phyloP scores from a whole-genome alignment of 2,113 vertebrate genomes.

The Echinops telfairi region DNA sequence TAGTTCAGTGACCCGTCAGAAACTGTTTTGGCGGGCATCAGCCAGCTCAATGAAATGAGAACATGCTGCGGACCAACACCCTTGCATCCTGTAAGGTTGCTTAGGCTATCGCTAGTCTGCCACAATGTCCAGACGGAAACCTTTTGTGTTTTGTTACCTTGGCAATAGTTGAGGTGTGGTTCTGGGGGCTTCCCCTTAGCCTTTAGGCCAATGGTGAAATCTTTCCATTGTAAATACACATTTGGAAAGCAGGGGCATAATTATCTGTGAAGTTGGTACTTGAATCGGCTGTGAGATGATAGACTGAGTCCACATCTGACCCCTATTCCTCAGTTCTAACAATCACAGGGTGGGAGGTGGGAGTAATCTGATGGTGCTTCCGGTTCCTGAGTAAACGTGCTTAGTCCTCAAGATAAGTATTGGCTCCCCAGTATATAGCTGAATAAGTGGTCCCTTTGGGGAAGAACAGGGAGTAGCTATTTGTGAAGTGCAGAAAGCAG shows the following conservation, averaged over 20 bases:
- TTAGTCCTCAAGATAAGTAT: not conserved
- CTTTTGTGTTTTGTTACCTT: not conserved
- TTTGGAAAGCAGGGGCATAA: not conserved
- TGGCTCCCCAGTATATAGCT: not conserved
- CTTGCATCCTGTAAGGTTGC: not conserved
- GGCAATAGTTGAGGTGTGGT: not conserved
- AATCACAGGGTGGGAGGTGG: fast-evolving
- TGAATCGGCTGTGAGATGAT: not conserved
- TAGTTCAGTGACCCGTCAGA: not conserved
- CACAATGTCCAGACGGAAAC: not conserved
- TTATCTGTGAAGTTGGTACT: not conserved
- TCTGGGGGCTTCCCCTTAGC: not conserved
- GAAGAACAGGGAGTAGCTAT: not conserved
- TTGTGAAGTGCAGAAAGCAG: not conserved
- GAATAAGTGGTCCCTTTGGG: not conserved
- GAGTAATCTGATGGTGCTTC: not conserved
- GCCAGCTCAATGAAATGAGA: not conserved
- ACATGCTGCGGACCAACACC: not conserved
- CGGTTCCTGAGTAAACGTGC: not conserved
- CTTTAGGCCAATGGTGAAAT: constrained; percentile 9
- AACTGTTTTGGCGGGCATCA: not conserved
- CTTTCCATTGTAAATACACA: not conserved
- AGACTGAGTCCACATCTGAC: not conserved
- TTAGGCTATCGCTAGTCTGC: not conserved
- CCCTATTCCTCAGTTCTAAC: not conserved